Evolutionary conservation across 2,888 invertebrate species (phyloP).

Genomic region (Myopa testacea): DNA sequence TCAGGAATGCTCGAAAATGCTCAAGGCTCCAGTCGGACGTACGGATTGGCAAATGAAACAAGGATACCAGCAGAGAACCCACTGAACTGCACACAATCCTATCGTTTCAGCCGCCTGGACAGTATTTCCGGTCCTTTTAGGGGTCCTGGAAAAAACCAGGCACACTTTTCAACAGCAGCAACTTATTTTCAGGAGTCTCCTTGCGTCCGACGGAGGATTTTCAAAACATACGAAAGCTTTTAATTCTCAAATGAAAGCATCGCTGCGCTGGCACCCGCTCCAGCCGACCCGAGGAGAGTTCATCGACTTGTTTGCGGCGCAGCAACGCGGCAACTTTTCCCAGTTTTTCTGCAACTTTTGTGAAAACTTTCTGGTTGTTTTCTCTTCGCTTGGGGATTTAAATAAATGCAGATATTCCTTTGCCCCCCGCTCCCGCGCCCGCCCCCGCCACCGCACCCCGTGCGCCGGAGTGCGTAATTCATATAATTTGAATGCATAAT

Average conservation of each 20-base stretch:
- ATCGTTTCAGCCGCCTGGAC: no score
- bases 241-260: background rate
- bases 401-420: constrained; percentile 8
- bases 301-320: constrained; percentile 20
- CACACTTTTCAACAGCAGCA: no score
- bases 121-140: no score
- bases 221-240: background rate
- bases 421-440: background rate
- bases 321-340: background rate
- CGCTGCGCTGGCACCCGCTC: background rate
- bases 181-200: no score
- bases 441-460: constrained; percentile 10
- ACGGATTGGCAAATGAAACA: no score
- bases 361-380: constrained; percentile 11
- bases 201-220: no score
- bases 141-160: no score
- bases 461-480: constrained; percentile 41
- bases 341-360: constrained; percentile 11
- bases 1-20: no score
- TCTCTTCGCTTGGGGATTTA: background rate
- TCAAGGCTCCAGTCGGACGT: no score
- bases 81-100: no score
- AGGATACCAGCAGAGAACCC: no score
- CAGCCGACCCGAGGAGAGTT: constrained; percentile 5
- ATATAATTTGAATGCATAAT: constrained; percentile 46